Evolutionary conservation across 2,888 invertebrate species (phyloP).

Genomic region (Caenorhabditis sp.): DNA sequence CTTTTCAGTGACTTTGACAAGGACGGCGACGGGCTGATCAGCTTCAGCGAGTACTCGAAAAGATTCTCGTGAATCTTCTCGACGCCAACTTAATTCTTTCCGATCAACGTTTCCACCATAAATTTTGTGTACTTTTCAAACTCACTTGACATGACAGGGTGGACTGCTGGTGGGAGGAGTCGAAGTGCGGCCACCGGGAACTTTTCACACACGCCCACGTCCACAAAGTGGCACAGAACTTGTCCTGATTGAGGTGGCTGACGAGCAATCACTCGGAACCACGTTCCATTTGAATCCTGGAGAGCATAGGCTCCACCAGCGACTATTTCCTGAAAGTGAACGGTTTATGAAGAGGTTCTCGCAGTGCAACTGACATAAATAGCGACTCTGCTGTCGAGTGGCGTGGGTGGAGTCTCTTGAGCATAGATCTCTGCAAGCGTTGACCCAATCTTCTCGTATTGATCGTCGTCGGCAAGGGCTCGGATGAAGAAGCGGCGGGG

Average conservation of each 20-base stretch:
- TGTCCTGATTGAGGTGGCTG: constrained; percentile 61
- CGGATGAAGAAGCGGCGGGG: constrained; percentile 39
- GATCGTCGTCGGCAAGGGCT: constrained; percentile 47
- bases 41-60: constrained; percentile 34
- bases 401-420: constrained; percentile 44
- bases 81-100: not conserved
- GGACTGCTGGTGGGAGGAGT: constrained; percentile 55
- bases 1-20: constrained; percentile 33
- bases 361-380: constrained; percentile 68
- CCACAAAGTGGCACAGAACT: constrained; percentile 65
- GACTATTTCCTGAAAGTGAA: constrained; percentile 60
- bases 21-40: constrained; percentile 33
- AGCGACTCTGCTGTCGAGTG: constrained; percentile 57
- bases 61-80: not conserved
- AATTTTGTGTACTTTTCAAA: not conserved
- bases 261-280: constrained; percentile 64
- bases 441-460: constrained; percentile 50
- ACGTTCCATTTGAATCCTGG: constrained; percentile 64
- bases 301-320: constrained; percentile 67
- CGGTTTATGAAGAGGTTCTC: not conserved
- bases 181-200: constrained; percentile 62
- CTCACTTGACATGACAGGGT: constrained; percentile 61
- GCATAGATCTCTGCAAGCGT: constrained; percentile 50
- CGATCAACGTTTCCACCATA: too few species aligned
- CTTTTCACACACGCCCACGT: constrained; percentile 65